phyloP scores from a whole-genome alignment of 2,113 vertebrate species.

The Thomomys bottae region DNA sequence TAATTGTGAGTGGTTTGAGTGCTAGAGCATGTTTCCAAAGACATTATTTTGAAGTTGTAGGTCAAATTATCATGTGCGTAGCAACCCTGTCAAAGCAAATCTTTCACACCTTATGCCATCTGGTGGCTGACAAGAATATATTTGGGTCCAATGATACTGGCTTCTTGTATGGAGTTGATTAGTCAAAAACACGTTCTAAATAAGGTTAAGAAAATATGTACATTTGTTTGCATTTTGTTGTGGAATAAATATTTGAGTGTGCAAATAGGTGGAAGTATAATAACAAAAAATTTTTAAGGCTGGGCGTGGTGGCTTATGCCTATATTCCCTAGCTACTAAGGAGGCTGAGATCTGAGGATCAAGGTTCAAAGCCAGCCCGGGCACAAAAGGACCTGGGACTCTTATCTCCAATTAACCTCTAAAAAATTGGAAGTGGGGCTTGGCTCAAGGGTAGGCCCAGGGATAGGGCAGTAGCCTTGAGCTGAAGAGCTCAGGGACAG shows the following conservation, averaged over 20 bases:
- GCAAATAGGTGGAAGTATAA: neutral
- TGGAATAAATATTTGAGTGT: neutral
- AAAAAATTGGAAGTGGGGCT: too few relatives aligned
- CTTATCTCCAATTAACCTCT: too few relatives aligned
- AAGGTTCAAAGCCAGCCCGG: too few relatives aligned
- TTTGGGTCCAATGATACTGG: slow-evolving; percentile 12
- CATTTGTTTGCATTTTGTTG: slow-evolving; percentile 1
- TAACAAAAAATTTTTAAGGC: too few relatives aligned
- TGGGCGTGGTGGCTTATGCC: too few relatives aligned
- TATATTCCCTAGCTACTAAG: too few relatives aligned
- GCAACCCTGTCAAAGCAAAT: neutral
- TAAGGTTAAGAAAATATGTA: neutral
- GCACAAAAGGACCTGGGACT: too few relatives aligned
- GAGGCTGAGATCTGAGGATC: too few relatives aligned
- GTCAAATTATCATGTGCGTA: slow-evolving; percentile 54
- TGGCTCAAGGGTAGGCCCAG: too few relatives aligned
- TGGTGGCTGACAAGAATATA: slow-evolving; percentile 75
- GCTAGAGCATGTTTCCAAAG: slow-evolving; percentile 23
- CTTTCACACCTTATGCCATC: slow-evolving; percentile 78
- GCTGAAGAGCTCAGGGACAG: too few relatives aligned
- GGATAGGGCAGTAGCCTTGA: too few relatives aligned
- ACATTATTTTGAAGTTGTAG: slow-evolving; percentile 8
- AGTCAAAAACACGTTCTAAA: neutral
- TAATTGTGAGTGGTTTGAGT: slow-evolving; percentile 7
- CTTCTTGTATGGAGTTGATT: slow-evolving; percentile 18